A percentile compares a stretch with the other conserved stretches of the same genome.
Evolutionary conservation across 2,797 vertebrate species (phyloP).

Genomic region (Alfaro cultratus): DNA sequence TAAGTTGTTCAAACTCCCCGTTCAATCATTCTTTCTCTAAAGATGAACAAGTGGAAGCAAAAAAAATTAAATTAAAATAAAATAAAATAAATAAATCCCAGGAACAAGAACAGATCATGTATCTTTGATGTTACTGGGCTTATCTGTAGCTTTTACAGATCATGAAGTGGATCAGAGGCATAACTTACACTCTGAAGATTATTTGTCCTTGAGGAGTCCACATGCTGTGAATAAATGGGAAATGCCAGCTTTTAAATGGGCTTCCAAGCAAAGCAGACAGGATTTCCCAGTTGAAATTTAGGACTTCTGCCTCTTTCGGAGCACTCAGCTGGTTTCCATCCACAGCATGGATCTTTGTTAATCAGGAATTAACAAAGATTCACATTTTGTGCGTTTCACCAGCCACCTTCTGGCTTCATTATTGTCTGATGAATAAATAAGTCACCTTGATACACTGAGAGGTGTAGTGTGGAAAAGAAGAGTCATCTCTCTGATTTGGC

Average conservation of each 20-base stretch:
- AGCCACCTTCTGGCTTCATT: background rate
- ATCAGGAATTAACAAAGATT: no score
- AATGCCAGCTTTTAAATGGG: slow-evolving; percentile 38
- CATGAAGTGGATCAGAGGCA: slow-evolving; percentile 27
- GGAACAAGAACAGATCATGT: background rate
- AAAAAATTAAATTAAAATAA: no score
- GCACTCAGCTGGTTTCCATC: background rate
- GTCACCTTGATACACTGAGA: background rate
- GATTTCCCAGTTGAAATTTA: background rate
- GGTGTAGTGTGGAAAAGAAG: background rate
- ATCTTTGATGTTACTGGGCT: slow-evolving; percentile 13
- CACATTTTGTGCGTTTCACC: background rate
- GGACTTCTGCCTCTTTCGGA: background rate
- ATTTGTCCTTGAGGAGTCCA: slow-evolving; percentile 20
- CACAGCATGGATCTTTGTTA: no score
- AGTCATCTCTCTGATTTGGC: background rate
- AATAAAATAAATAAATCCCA: background rate
- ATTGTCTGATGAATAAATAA: background rate
- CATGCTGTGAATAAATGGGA: slow-evolving; percentile 9
- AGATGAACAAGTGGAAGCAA: slow-evolving; percentile 2
- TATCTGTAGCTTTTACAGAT: slow-evolving; percentile 14
- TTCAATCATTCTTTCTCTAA: background rate
- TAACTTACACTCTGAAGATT: slow-evolving; percentile 26
- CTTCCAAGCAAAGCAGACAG: slow-evolving; percentile 25
- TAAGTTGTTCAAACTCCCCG: background rate